Evolutionary conservation across 2,888 invertebrate genomes (phyloP).

Genomic region (Scaptomyza tumidula): DNA sequence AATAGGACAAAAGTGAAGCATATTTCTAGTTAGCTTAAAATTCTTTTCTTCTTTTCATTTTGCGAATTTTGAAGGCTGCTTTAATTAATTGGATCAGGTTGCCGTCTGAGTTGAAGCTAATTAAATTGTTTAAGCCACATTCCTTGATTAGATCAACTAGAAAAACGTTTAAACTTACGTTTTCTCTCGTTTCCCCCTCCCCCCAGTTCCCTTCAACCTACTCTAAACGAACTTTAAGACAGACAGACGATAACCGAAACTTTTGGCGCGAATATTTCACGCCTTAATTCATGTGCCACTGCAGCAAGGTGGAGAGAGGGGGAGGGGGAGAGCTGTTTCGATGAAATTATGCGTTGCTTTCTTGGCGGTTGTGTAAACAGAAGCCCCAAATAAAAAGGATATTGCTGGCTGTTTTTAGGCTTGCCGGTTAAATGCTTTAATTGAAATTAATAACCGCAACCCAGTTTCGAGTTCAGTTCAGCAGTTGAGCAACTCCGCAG

Average conservation of each 20-base stretch:
- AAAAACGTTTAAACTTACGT: background rate
- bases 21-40: too few species aligned
- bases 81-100: constrained; percentile 42
- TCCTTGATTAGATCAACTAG: constrained; percentile 30
- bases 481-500: constrained; percentile 18
- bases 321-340: constrained; percentile 6
- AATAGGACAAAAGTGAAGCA: background rate
- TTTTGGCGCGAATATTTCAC: constrained; percentile 65
- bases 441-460: constrained; percentile 81
- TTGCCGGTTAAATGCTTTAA: constrained; percentile 80
- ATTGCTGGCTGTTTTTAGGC: constrained; percentile 57
- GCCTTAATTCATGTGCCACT: constrained; percentile 72
- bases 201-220: too few species aligned
- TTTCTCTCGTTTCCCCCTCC: background rate
- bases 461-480: constrained; percentile 42
- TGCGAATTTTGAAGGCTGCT: too few species aligned
- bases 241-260: constrained; percentile 17
- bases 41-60: too few species aligned
- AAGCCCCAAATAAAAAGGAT: constrained; percentile 59
- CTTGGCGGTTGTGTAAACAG: constrained; percentile 69
- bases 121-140: constrained; percentile 26
- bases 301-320: constrained; percentile 19
- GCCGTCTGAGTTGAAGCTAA: constrained; percentile 15
- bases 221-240: background rate
- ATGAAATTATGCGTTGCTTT: constrained; percentile 63